Conservation (phyloP, 1,140 invertebrate genomes). For the Calycopis cecrops region DNA sequence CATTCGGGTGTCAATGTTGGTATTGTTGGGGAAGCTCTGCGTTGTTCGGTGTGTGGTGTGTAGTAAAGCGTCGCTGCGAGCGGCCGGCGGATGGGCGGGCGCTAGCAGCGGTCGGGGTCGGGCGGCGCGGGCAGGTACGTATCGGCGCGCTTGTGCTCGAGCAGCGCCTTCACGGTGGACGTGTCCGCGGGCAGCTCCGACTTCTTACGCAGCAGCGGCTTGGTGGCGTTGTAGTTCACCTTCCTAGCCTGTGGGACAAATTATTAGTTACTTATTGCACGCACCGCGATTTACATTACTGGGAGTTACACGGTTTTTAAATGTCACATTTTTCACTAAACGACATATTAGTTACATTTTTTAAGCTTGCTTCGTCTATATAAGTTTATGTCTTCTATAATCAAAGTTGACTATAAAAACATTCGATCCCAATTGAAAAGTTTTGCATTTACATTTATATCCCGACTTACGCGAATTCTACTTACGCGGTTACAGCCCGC, state of each 20-base stretch:
- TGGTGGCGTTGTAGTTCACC: slow-evolving; percentile 53
- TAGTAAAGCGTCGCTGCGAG: slow-evolving; percentile 2
- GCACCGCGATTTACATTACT: too few species aligned
- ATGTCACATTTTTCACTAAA: too few species aligned
- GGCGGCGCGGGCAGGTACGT: slow-evolving; percentile 88
- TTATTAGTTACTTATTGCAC: background rate
- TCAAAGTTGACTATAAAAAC: too few species aligned
- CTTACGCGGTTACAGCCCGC: too few species aligned
- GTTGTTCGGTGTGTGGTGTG: background rate
- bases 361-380: too few species aligned
- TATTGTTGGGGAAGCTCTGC: background rate
- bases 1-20: background rate
- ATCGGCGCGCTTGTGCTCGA: slow-evolving; percentile 93
- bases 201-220: slow-evolving; percentile 91
- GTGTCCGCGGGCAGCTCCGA: slow-evolving; percentile 95
- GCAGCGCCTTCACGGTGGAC: slow-evolving; percentile 91
- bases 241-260: slow-evolving; percentile 22
- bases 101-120: slow-evolving; percentile 90
- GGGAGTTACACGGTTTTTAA: too few species aligned
- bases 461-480: too few species aligned
- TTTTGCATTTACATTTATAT: too few species aligned
- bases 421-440: too few species aligned
- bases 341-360: too few species aligned
- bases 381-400: too few species aligned
- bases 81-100: slow-evolving; percentile 15